phyloP scores from a whole-genome alignment of 1,140 invertebrate genomes.

The Agrypnia vestita region DNA sequence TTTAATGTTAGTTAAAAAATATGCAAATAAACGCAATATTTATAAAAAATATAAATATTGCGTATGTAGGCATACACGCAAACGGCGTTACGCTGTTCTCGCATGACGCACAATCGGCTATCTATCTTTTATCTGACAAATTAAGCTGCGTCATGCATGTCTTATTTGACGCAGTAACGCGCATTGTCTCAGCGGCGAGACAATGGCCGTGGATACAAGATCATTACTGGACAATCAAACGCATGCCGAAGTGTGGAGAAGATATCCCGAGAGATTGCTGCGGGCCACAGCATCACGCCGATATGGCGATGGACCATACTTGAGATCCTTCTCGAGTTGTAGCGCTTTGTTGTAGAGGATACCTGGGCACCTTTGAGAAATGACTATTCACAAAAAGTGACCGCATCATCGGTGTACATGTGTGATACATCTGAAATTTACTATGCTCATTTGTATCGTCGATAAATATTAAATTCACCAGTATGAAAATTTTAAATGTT shows the following conservation, averaged over 20 bases:
- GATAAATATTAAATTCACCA: no score
- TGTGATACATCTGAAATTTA: no score
- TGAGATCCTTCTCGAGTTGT: no score
- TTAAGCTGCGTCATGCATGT: conserved; percentile 2
- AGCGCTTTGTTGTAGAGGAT: no score
- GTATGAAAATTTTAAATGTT: no score
- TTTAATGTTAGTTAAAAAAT: no score
- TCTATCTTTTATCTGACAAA: conserved; percentile 7
- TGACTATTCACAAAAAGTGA: no score
- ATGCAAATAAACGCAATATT: no score
- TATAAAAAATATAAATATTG: no score
- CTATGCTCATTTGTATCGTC: no score
- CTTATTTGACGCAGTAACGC: not conserved
- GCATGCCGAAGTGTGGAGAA: not conserved
- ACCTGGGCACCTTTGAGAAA: no score
- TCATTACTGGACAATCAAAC: conserved; percentile 38
- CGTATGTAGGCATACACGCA: not conserved
- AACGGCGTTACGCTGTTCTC: not conserved
- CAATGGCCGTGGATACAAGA: conserved; percentile 10
- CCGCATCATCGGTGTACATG: no score
- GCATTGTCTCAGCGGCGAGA: conserved; percentile 23
- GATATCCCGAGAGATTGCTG: not conserved
- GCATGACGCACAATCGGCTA: not conserved
- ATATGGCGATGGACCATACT: not conserved
- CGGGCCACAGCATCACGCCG: not conserved